Evolutionary conservation across 2,113 vertebrate species (phyloP), one percentile per base, ranked within the genome.

Genomic region (Kryptolebias marmoratus): DNA sequence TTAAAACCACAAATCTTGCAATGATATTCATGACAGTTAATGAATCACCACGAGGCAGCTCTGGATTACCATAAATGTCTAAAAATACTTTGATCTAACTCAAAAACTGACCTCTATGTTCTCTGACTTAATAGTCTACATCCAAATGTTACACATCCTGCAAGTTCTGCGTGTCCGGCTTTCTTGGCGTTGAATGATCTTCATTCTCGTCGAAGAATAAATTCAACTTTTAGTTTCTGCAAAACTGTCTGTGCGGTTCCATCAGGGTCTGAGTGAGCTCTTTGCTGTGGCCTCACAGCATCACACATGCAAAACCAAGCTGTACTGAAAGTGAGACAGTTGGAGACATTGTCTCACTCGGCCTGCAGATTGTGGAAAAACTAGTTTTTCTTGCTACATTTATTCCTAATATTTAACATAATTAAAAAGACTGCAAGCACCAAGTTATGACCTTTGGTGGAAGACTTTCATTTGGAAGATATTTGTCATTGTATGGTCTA

Each of bases 361-460:
- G 73, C 70, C 74, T 64, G 71, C 55, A 72, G 62, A 72, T 66
- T 81, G 53, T 66, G 39, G 9, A 55, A 69, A 75, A 71, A 81
- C 27, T 44, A 7, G 2, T 71, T 69, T 61, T 44, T 75, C 12
- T 22, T 0, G 14, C 70, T 44, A 48, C 7, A 58, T 66, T 62
- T 60, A 50, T 60, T 56, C 63, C 50, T 55, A 31, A 60, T 45
- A 71, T 62, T 31, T 62, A 59, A 57, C 58, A 59, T 22, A 75
- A 74, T 68, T 49, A 31, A 55, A 18, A 27, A 53, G 72, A 74
- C 30, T n/a, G 15, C 3, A 45, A 61, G 56, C 2, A 31, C 47
- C 28, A 66, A 57, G 36, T 11, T 22, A 10, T 66, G 13, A 54
- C 58, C 68, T 60, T 81, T 32, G 47, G n/a, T 49, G 28, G 42